phyloP scores from a whole-genome alignment of 92 coral and sea anemone genomes.

The Epizoanthus scotinus region DNA sequence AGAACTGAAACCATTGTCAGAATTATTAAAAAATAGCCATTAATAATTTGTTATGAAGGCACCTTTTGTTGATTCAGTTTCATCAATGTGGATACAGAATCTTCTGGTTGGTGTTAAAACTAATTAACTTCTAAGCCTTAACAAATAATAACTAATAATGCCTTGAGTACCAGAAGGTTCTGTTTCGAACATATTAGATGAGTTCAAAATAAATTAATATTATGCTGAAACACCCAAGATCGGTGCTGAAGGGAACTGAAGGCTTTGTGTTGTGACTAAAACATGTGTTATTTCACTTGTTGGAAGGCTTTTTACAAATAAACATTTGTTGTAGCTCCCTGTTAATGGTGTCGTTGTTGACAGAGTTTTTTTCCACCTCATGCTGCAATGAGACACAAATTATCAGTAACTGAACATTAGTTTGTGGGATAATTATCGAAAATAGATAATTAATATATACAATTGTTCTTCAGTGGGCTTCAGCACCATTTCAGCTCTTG shows the following conservation, averaged over 20 bases:
- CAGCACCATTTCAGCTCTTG: no score
- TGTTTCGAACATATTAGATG: constrained; percentile 1
- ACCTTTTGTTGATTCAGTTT: neutral
- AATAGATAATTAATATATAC: no score
- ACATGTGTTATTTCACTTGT: neutral
- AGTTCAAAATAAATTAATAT: neutral
- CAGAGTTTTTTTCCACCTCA: no score
- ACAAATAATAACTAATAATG: neutral
- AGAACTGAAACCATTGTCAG: neutral
- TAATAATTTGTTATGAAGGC: neutral
- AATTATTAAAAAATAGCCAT: neutral
- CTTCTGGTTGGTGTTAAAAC: neutral
- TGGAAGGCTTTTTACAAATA: neutral
- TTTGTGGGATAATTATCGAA: no score
- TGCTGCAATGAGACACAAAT: no score
- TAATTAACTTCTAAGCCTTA: neutral
- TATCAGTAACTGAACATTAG: no score
- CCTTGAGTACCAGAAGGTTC: neutral
- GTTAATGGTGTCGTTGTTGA: neutral
- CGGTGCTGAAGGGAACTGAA: neutral
- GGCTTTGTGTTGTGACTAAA: neutral
- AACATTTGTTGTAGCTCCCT: neutral
- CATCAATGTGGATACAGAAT: constrained; percentile 3
- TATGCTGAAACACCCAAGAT: neutral
- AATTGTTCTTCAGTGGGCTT: no score